Percentiles rank a stretch among this genome's conserved stretches.
phyloP scores from a whole-genome alignment of 2,113 vertebrate species.

The Atractosteus spatula region DNA sequence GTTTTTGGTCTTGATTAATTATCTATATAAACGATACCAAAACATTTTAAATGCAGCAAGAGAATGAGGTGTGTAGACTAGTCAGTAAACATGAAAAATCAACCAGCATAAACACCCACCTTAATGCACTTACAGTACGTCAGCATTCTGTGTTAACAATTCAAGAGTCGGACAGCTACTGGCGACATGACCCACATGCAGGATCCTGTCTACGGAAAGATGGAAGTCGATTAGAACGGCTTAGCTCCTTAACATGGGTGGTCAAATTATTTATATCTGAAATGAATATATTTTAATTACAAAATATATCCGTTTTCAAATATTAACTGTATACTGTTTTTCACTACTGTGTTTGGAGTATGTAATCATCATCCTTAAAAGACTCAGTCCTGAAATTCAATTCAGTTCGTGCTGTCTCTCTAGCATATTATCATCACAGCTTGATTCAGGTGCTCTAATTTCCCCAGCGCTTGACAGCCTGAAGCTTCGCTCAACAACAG shows the following conservation, averaged over 20 bases:
- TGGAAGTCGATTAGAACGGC: too few relatives aligned
- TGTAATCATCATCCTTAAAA: neutral
- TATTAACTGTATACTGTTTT: neutral
- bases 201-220: too few relatives aligned
- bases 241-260: too few relatives aligned
- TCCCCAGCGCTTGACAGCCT: slow-evolving; percentile 31
- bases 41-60: slow-evolving; percentile 2
- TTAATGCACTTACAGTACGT: too few relatives aligned
- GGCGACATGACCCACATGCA: too few relatives aligned
- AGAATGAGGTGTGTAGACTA: neutral
- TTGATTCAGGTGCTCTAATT: slow-evolving; percentile 47
- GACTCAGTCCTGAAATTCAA: neutral
- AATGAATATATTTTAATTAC: slow-evolving; percentile 1
- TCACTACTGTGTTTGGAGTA: neutral
- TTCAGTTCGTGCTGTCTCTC: neutral
- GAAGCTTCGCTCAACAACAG: slow-evolving; percentile 38
- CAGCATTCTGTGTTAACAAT: too few relatives aligned
- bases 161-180: too few relatives aligned
- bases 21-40: too few relatives aligned
- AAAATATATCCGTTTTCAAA: neutral
- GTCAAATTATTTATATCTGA: neutral
- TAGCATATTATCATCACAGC: slow-evolving; percentile 12
- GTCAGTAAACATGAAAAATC: neutral
- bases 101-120: neutral
- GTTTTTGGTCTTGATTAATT: too few relatives aligned